Base-by-base conservation (phyloP, 2,888 invertebrate species). In the Mimachlamys varia region DNA sequence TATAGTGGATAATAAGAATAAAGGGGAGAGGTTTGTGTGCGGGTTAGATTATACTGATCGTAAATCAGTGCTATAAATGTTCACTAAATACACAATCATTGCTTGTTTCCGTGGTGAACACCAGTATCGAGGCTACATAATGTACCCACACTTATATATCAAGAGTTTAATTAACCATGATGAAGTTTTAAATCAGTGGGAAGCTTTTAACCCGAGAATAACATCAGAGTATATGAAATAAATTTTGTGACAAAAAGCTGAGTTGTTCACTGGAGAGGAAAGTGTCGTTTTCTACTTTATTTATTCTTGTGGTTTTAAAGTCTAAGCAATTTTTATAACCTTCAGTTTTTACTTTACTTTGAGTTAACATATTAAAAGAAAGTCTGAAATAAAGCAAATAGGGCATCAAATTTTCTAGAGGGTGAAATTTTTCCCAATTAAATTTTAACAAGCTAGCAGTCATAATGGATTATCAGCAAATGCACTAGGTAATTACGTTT, bases 111-210 rank as follows among this genome's bases (percentile, higher is more conserved):
- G 27, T n/a, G 62, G 19, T 27, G n/a, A 27, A 27, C 76, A 76
- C 76, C 76, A 33, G 76, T 76, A 22, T 33, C 22, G 7, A 0
- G 27, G 27, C 13, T 7, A 1, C 76, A 76, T 76, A 76, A 76
- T 76, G 33, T 76, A 76, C 33, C 33, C 27, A 76, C 76, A 27
- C 76, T 15, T 76, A 33, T 27, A 27, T 76, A 76, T 76, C 33
- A 76, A 76, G 76, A 76, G 76, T 76, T 76, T 76, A 76, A 76
- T 76, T 76, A 17, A 27, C 76, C 33, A 76, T 76, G 76, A 33
- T 76, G 76, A 33, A 15, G 33, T 10, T 76, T 33, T 76, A 33
- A 76, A 76, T 76, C 76, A 76, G 27, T 27, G 27, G 27, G 33
- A 76, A 76, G 76, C 76, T 76, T 76, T 76, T 76, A 76, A 27